These are phyloP conservation scores for Phortica variegata DNA, from an alignment of 1,140 invertebrate genomes.

Conservation along the genomic window DNA sequence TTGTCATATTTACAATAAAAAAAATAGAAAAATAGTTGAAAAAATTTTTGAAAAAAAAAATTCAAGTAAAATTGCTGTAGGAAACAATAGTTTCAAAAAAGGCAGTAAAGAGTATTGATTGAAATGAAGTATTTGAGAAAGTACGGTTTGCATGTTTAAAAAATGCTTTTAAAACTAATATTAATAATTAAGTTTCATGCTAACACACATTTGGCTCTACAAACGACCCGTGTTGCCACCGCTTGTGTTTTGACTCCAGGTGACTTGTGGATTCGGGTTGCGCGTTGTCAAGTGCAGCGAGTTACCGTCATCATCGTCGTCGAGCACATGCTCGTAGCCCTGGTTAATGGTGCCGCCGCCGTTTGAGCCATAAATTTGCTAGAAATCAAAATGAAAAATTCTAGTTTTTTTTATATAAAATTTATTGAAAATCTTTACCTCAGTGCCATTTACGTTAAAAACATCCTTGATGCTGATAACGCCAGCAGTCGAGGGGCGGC, in stretches of 20 bases:
- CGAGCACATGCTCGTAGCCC: slow-evolving; percentile 62
- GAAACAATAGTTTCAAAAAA: too few relatives aligned
- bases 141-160: too few relatives aligned
- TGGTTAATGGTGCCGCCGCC: slow-evolving; percentile 62
- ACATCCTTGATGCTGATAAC: slow-evolving; percentile 66
- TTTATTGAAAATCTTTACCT: slow-evolving; percentile 28
- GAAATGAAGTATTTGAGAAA: too few relatives aligned
- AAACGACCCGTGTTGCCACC: slow-evolving; percentile 45
- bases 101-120: too few relatives aligned
- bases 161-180: too few relatives aligned
- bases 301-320: slow-evolving; percentile 63
- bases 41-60: too few relatives aligned
- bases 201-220: too few relatives aligned
- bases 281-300: slow-evolving; percentile 62
- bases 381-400: not conserved
- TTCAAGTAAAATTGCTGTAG: too few relatives aligned
- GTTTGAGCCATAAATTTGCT: slow-evolving; percentile 55
- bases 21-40: too few relatives aligned
- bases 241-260: slow-evolving; percentile 46
- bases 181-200: too few relatives aligned
- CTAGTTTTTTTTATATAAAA: not conserved
- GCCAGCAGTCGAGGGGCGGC: slow-evolving; percentile 62
- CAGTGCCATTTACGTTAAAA: slow-evolving; percentile 60
- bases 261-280: slow-evolving; percentile 51
- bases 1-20: too few relatives aligned